Conservation (phyloP, 2,113 vertebrate species). For the Entelurus aequoreus region DNA sequence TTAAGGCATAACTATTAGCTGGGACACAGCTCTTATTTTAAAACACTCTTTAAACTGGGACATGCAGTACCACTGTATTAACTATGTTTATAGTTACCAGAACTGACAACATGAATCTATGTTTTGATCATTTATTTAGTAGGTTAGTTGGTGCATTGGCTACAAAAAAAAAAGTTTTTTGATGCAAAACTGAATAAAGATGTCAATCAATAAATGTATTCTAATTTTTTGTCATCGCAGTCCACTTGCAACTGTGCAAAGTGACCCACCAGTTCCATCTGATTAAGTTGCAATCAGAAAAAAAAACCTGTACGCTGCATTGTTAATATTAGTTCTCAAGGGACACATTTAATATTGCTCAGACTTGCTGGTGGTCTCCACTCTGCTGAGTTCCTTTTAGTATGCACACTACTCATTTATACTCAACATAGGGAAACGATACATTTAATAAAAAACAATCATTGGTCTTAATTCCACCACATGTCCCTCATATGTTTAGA, state of each 20-base stretch:
- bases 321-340: no score
- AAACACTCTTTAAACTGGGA: no score
- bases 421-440: no score
- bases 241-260: neutral
- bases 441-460: neutral
- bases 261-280: neutral
- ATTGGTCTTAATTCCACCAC: neutral
- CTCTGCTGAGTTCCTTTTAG: no score
- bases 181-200: neutral
- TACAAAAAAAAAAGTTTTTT: neutral
- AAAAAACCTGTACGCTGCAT: no score
- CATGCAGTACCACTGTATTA: no score
- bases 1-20: no score
- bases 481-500: slow-evolving; percentile 29
- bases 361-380: no score
- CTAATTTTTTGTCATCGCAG: neutral
- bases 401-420: no score
- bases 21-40: no score
- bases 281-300: no score
- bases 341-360: no score
- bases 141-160: neutral
- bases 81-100: neutral
- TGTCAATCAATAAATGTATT: neutral
- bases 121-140: neutral
- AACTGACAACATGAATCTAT: neutral